phyloP scores from a whole-genome alignment of 2,797 vertebrate species.

The Notolepis coatsorum region DNA sequence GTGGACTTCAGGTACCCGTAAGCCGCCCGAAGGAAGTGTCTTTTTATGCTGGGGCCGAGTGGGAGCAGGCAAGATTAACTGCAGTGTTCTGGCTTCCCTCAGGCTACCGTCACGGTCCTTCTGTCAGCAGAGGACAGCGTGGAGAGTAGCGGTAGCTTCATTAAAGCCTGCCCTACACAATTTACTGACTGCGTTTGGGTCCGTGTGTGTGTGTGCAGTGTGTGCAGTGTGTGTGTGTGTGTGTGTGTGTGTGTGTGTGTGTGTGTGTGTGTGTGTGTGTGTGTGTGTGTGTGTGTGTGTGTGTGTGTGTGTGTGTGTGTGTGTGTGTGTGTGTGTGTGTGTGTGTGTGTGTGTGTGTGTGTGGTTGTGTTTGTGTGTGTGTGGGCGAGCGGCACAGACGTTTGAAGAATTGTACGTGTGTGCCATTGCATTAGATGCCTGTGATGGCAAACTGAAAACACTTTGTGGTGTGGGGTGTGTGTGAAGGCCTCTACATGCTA shows the following conservation, averaged over 20 bases:
- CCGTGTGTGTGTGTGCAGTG: not conserved
- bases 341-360: not conserved
- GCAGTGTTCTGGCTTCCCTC: conserved; percentile 18
- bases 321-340: not conserved
- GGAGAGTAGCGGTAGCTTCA: conserved; percentile 50
- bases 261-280: conserved; percentile 1
- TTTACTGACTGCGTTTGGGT: conserved; percentile 23
- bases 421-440: too few species aligned
- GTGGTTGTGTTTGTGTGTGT: not conserved
- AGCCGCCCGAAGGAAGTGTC: conserved; percentile 39
- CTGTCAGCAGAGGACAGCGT: conserved; percentile 27
- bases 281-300: not conserved
- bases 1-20: conserved; percentile 50
- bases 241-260: not conserved
- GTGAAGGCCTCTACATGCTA: too few species aligned
- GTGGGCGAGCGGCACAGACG: conserved; percentile 25
- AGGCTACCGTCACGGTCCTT: conserved; percentile 49
- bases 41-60: conserved; percentile 50
- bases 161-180: conserved; percentile 36
- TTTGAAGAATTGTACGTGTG: too few species aligned
- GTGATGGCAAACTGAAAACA: too few species aligned
- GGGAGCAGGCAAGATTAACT: conserved; percentile 51
- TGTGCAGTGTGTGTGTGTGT: conserved; percentile 18
- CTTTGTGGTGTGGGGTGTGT: too few species aligned
- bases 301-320: not conserved